A percentile compares a stretch with the other conserved stretches of the same genome.
Conservation (phyloP, 2,888 invertebrate species). For the Orthosia gothica region DNA sequence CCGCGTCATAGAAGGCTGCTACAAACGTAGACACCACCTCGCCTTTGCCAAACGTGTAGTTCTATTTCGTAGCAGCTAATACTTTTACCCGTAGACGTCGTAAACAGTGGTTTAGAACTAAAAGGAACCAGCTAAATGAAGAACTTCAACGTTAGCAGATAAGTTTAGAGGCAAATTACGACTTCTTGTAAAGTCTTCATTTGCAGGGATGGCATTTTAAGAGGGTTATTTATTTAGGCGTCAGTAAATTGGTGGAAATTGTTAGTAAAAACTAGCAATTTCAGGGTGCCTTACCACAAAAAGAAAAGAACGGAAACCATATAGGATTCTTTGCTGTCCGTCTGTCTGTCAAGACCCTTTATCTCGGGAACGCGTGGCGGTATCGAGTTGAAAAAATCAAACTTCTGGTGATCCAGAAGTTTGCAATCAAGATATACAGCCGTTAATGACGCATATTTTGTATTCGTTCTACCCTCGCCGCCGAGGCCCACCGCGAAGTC, state of each 20-base stretch:
- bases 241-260: neutral
- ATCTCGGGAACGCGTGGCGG: no score
- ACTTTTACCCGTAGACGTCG: constrained; percentile 92
- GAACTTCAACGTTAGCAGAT: neutral
- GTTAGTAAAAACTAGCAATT: no score
- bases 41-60: constrained; percentile 94
- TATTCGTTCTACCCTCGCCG: no score
- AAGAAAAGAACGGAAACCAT: no score
- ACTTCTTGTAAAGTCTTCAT: constrained; percentile 14
- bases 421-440: no score
- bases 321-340: no score
- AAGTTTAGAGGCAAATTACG: neutral
- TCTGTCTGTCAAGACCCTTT: no score
- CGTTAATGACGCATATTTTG: no score
- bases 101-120: neutral
- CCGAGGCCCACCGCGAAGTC: no score
- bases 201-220: neutral
- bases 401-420: no score
- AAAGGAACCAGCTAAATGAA: neutral
- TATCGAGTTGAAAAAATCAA: no score
- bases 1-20: constrained; percentile 99
- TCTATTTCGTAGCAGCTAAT: constrained; percentile 93
- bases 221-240: neutral
- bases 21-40: constrained; percentile 97
- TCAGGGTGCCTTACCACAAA: no score